These are phyloP conservation scores for Kryptopterus vitreolus DNA, from an alignment of 2,797 vertebrate genomes.

Conservation along the genomic window DNA sequence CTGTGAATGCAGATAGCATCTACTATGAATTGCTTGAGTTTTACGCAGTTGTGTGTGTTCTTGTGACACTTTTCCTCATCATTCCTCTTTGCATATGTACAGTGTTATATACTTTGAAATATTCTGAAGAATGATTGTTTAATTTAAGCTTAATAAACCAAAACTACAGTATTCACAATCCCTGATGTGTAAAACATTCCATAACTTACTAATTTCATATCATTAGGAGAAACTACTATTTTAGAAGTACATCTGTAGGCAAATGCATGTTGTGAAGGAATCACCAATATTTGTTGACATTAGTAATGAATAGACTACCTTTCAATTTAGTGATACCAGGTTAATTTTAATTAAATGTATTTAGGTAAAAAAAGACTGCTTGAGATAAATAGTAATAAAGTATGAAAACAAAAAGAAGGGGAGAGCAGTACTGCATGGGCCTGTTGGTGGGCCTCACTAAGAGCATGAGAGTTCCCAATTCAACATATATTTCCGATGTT, in stretches of 20 bases:
- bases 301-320: not conserved
- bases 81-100: slow-evolving; percentile 19
- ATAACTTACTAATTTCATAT: not conserved
- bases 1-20: not conserved
- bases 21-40: slow-evolving; percentile 1
- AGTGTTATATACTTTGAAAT: slow-evolving; percentile 27
- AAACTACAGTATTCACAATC: not conserved
- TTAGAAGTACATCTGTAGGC: not conserved
- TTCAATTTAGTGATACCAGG: not conserved
- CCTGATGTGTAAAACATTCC: not conserved
- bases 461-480: not conserved
- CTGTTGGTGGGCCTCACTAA: too few relatives aligned
- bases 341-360: not conserved
- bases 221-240: not conserved
- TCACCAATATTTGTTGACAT: not conserved
- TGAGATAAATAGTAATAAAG: not conserved
- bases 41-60: not conserved
- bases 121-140: slow-evolving; percentile 20
- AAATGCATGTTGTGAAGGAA: not conserved
- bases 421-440: not conserved
- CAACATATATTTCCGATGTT: not conserved
- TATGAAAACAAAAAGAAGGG: not conserved
- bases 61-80: not conserved
- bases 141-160: slow-evolving; percentile 21
- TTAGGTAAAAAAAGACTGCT: not conserved